These are phyloP conservation scores for Pararge aegeria DNA, from an alignment of 1,140 invertebrate genomes.

Conservation along the genomic window DNA sequence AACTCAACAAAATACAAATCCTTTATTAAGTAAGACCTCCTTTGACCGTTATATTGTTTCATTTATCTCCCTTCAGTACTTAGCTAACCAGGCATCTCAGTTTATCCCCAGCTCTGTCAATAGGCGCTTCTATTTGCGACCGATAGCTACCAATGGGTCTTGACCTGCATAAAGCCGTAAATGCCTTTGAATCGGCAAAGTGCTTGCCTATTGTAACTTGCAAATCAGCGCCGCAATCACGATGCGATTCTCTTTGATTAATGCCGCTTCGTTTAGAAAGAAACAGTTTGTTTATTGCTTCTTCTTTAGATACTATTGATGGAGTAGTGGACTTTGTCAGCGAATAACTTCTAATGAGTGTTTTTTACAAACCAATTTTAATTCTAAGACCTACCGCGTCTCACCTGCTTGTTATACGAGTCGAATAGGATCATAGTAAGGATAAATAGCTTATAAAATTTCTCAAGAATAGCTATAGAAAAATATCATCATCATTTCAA, in stretches of 20 bases:
- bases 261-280: neutral
- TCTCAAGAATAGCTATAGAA: too few species aligned
- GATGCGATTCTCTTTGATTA: neutral
- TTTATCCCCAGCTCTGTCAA: neutral
- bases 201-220: neutral
- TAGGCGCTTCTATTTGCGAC: constrained; percentile 4
- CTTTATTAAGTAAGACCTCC: too few species aligned
- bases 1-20: too few species aligned
- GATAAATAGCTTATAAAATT: too few species aligned
- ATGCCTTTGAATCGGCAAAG: constrained; percentile 1
- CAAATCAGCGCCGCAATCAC: neutral
- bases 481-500: too few species aligned
- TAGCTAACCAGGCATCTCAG: neutral
- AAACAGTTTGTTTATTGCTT: neutral
- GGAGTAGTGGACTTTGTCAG: too few species aligned
- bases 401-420: too few species aligned
- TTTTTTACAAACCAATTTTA: too few species aligned
- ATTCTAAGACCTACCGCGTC: too few species aligned
- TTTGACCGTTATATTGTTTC: neutral
- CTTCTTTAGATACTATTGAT: neutral
- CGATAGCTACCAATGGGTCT: constrained; percentile 5
- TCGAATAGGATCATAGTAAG: too few species aligned
- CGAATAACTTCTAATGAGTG: too few species aligned
- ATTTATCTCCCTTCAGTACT: neutral
- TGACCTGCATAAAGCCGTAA: constrained; percentile 9